Base-by-base conservation (phyloP, 1,140 invertebrate species). In the Nephila pilipes region DNA sequence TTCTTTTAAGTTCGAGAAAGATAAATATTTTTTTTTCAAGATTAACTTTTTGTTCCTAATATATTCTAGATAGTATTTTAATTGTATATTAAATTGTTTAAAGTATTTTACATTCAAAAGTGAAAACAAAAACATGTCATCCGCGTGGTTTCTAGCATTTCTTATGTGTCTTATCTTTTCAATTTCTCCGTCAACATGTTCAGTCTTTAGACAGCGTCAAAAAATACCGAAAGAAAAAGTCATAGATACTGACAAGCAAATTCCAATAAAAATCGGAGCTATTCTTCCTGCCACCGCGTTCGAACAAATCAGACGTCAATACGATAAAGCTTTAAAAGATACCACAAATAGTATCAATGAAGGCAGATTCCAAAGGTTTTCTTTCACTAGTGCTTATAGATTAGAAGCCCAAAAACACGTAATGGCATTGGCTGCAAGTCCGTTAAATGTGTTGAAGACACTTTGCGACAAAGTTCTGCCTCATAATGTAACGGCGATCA, bases 391-490 rank as follows among this genome's bases (percentile, higher is more conserved):
- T 25, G 12, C n/a, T 18, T 90, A 90, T 46, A 85, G 18, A 18
- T 58, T 90, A 38, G 46, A 90, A n/a, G 25, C 87, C n/a, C 36
- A 54, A 36, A 65, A 46, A 1, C 32, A 57, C 8, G 57, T 75
- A 55, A 90, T 93, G 93, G 79, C 57, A 14, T 14, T 97, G 22
- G 97, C 97, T 65, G 97, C 97, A 10, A 97, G 97, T 96, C 97
- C 97, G 20, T 97, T 97, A 94, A 95, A 95, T 81, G 95, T 96
- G 83, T 94, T 95, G 55, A 94, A 98, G 95, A 98, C 97, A 58
- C 96, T 98, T 90, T 98, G 98, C 96, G 97, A 98, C 95, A 97
- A 98, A 95, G 98, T 98, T 95, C 96, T 98, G 80, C 97, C 97
- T 85, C 97, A 97, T 75, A 98, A 98, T 95, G 98, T 98, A 81